Evolutionary conservation across 1,140 invertebrate species (phyloP).

Genomic region (Cepaea nemoralis): DNA sequence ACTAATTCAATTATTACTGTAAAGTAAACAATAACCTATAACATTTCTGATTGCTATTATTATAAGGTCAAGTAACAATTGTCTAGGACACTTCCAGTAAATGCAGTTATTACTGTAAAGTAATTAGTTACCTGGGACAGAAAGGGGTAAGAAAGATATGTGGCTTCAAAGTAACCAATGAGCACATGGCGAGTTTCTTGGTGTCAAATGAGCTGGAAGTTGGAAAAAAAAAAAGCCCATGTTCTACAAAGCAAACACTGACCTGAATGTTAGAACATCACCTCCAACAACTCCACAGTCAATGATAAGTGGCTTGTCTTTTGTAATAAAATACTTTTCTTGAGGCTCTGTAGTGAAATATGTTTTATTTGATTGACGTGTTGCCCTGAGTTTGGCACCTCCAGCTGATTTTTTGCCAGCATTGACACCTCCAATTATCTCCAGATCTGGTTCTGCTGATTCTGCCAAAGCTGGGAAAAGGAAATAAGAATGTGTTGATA

Average conservation of each 20-base stretch:
- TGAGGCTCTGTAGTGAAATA: slow-evolving; percentile 11
- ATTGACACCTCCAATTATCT: background rate
- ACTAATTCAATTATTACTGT: too few relatives aligned
- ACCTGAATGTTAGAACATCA: slow-evolving; percentile 22
- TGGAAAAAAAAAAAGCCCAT: too few relatives aligned
- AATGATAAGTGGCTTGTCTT: background rate
- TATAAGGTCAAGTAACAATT: too few relatives aligned
- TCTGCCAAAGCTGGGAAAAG: slow-evolving; percentile 14
- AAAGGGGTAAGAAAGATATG: too few relatives aligned
- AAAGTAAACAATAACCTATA: too few relatives aligned
- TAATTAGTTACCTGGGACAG: too few relatives aligned
- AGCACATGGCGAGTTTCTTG: too few relatives aligned
- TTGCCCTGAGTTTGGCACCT: background rate
- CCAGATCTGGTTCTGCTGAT: slow-evolving; percentile 1
- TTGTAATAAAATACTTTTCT: slow-evolving; percentile 11
- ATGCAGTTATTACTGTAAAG: too few relatives aligned
- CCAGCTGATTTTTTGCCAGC: background rate
- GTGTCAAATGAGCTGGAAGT: too few relatives aligned
- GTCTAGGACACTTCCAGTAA: too few relatives aligned
- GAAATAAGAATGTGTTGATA: background rate
- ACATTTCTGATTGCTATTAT: too few relatives aligned
- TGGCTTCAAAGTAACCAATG: too few relatives aligned
- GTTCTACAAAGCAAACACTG: background rate
- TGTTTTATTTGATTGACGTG: slow-evolving; percentile 9
- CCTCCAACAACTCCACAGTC: slow-evolving; percentile 15